Evolutionary conservation across 2,888 invertebrate species (phyloP).

Genomic region (Morpho deidamia): DNA sequence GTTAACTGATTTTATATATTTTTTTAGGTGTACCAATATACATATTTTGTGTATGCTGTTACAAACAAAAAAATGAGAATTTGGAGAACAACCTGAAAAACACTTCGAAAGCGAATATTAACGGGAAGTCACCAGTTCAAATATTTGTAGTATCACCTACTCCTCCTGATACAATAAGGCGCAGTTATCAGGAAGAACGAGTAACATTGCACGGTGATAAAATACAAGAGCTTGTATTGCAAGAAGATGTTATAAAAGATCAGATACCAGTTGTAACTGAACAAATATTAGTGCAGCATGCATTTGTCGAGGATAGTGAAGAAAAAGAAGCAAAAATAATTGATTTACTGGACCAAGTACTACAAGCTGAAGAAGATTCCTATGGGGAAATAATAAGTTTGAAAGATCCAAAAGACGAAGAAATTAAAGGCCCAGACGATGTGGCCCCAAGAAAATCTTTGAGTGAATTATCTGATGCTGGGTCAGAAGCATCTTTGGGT

Average conservation of each 20-base stretch:
- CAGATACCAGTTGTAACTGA: slow-evolving; percentile 39
- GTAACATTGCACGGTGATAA: slow-evolving; percentile 22
- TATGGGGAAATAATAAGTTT: slow-evolving; percentile 54
- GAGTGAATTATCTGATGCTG: slow-evolving; percentile 64
- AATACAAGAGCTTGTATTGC: slow-evolving; percentile 30
- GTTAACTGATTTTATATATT: not conserved
- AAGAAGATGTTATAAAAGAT: slow-evolving; percentile 32
- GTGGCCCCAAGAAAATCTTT: slow-evolving; percentile 55
- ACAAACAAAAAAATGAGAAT: slow-evolving; percentile 38
- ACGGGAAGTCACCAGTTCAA: slow-evolving; percentile 58
- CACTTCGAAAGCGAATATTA: slow-evolving; percentile 37
- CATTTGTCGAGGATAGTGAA: slow-evolving; percentile 54
- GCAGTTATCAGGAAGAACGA: slow-evolving; percentile 38
- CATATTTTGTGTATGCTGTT: slow-evolving; percentile 49
- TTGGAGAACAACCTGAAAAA: slow-evolving; percentile 36
- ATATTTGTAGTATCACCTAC: slow-evolving; percentile 64
- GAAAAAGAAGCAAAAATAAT: slow-evolving; percentile 72
- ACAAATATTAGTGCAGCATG: slow-evolving; percentile 49
- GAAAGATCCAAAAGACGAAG: slow-evolving; percentile 45
- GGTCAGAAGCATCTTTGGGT: slow-evolving; percentile 63
- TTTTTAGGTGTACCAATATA: slow-evolving; percentile 64
- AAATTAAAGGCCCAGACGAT: slow-evolving; percentile 31
- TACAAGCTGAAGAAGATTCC: slow-evolving; percentile 70
- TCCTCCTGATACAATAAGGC: slow-evolving; percentile 52
- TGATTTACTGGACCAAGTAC: slow-evolving; percentile 65